A percentile compares a stretch with the other conserved stretches of the same genome.
Evolutionary conservation across 2,113 vertebrate genomes (phyloP).

Genomic region (Anolis carolinensis): DNA sequence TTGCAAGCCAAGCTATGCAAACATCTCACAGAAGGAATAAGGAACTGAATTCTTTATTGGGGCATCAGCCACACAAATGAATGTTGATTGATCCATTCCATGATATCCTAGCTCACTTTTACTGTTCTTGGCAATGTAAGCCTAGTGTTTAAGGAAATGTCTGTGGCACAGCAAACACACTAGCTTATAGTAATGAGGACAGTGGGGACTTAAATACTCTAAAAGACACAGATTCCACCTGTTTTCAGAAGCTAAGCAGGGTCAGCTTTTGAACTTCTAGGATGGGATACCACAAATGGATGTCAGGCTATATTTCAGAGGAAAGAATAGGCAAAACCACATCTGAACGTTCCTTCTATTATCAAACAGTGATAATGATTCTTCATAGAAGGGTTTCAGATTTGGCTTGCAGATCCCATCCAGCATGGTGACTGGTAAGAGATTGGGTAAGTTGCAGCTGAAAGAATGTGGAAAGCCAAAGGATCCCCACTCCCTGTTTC

Average conservation of each 20-base stretch:
- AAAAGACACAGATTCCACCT: no score
- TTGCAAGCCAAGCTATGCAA: background rate
- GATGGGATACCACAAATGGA: no score
- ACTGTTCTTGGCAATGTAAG: background rate
- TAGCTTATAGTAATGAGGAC: background rate
- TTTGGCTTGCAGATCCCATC: no score
- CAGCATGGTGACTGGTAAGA: no score
- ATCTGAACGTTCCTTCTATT: background rate
- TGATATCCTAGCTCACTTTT: background rate
- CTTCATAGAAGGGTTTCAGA: background rate
- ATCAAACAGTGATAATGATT: background rate
- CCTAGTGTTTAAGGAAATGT: background rate
- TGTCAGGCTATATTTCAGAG: no score
- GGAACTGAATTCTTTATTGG: background rate
- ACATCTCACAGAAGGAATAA: background rate
- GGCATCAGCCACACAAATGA: background rate
- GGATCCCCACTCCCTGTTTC: no score
- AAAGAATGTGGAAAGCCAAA: no score
- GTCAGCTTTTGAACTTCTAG: no score
- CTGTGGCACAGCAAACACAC: background rate
- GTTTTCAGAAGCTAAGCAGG: no score
- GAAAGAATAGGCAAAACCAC: no score
- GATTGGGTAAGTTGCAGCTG: no score
- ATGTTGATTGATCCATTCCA: background rate
- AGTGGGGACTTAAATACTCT: background rate